Evolutionary conservation across 53 echinoderm and acorn worm genomes (phyloP), one percentile per base, ranked within the genome.

Genomic region (Glandiceps talaboti): DNA sequence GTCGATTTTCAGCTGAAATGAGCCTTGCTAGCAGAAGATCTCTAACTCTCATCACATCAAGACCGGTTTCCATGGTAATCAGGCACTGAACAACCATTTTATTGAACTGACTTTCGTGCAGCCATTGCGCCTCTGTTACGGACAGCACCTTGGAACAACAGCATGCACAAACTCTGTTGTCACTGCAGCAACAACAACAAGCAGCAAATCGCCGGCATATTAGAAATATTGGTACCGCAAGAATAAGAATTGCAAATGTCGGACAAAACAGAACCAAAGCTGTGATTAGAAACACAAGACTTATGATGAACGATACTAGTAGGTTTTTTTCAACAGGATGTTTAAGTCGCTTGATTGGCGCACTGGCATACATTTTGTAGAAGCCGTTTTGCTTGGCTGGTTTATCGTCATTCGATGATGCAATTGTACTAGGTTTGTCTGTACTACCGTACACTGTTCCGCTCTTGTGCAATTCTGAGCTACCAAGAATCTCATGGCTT

Each of bases 1-100:
- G 85, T 73, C 82, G 84, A 76, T 82, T 88, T 72, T 88, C 89
- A 27, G 85, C 85, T 20, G 82, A 88, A 30, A 88, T 76, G 31
- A 88, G 30, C 1, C 89, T 77, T 29, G 89, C 85, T 31, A 85
- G 76, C n/a, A 88, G 32, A 45, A 88, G 45, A 32, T 85, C 85
- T 25, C 85, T 79, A 20, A 88, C 6, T 74, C 85, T 45, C 25
- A 85, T 82, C 0, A 79, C 80, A 0, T 88, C 89, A 31, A 88
- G 45, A 27, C 76, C 74, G 0, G 81, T 82, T 25, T 88, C 89
- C 45, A 88, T 32, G 1, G 82, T 81, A 31, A 88, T 73, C 29
- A 88, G 33, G 73, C 85, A 79, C 32, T 88, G 89, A 32, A 85
- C 85, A 1, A 88, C 82, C 25, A 84, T 33, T 75, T 85, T 85